Base-by-base conservation (phyloP, 1,140 invertebrate genomes). In the Forficula auricularia region DNA sequence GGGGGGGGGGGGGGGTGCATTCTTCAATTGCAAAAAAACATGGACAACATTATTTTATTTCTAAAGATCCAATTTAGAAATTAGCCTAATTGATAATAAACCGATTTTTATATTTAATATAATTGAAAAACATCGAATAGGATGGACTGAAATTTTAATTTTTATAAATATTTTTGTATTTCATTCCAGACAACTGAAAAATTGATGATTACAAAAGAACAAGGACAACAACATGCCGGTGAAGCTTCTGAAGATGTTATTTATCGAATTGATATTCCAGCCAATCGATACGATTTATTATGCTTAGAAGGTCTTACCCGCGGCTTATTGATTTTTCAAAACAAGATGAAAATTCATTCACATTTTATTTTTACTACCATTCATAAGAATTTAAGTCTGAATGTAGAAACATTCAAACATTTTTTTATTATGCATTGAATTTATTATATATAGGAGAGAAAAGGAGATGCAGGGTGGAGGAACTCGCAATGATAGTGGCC, bases 211-310 rank as follows among this genome's bases (percentile, higher is more conserved):
- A 71, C 74, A 14, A 89, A 87, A 61, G 89, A 95, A 58, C 79
- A 90, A 65, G 85, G 84, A 2, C 70, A 73, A 48, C 62, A 71
- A 22, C 59, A 67, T 19, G 67, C 69, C 43, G 55, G 58, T 40
- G 65, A 72, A 53, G 70, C 77, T 37, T 77, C 81, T 45, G 72
- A 90, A 65, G 75, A 88, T 59, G 67, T 89, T 34, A 75, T 95
- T 37, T 99, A 94, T 59, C 81, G 88, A 56, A 95, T 99, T 57
- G 96, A 99, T 58, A 83, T 98, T 55, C 94, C 94, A 15, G 96
- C 96, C 2, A 99, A 99, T 63, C 73, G 95, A 56, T 97, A 98
- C 67, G 95, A 99, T 64, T 66, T 99, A 37, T 63, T 99, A 1
- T 98, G 94, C 56, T 58, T 97, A 2, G 95, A 98, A 69, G 94